Conservation (phyloP, 2,113 vertebrate species). For the Psettodes erumei region DNA sequence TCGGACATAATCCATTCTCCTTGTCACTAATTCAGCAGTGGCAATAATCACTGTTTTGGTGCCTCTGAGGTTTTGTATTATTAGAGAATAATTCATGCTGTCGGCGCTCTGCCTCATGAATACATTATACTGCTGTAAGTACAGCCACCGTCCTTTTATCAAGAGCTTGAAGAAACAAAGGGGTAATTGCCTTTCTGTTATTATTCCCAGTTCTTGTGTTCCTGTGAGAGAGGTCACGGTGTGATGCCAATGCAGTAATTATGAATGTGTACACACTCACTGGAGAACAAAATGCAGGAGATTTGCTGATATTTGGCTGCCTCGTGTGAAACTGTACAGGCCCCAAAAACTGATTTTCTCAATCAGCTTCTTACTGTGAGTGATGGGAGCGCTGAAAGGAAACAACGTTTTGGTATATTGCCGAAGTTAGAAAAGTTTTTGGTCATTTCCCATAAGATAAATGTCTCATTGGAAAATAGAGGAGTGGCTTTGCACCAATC, state of each 20-base stretch:
- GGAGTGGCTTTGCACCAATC: neutral
- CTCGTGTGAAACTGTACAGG: neutral
- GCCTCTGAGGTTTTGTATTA: conserved; percentile 56
- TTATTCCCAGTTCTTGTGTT: conserved; percentile 43
- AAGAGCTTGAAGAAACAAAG: conserved; percentile 59
- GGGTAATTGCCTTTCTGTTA: conserved; percentile 59
- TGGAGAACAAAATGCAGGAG: conserved; percentile 7
- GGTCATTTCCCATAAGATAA: neutral
- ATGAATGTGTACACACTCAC: conserved; percentile 43
- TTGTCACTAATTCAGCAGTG: conserved; percentile 62
- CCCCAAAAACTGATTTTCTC: neutral
- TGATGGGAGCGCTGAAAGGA: neutral
- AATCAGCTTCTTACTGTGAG: neutral
- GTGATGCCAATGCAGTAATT: conserved; percentile 57
- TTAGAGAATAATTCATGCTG: conserved; percentile 71
- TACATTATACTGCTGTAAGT: conserved; percentile 49
- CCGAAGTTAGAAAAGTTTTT: neutral
- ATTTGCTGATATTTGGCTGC: neutral
- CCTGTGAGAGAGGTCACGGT: conserved; percentile 24
- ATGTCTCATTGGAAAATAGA: neutral
- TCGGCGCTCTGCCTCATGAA: conserved; percentile 64
- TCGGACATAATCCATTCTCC: conserved; percentile 28
- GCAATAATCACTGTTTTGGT: conserved; percentile 60
- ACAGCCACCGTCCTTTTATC: conserved; percentile 38
- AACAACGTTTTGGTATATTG: neutral